These are phyloP conservation scores for Cepaea hortensis DNA, from an alignment of 2,888 invertebrate genomes.

Conservation along the genomic window DNA sequence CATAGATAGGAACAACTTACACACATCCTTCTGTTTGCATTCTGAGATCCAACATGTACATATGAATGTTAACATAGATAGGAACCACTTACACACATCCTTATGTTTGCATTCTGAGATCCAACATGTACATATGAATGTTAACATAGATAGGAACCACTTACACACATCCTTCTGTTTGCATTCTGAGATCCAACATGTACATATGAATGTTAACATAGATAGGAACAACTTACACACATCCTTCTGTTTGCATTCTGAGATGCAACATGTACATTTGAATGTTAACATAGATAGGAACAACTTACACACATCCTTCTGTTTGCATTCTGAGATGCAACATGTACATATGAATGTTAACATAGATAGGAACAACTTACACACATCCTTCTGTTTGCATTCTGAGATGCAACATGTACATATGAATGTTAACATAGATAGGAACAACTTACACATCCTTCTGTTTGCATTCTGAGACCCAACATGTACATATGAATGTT, in stretches of 20 bases:
- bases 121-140: neutral
- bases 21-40: neutral
- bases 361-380: slow-evolving; percentile 2
- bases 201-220: neutral
- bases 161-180: neutral
- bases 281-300: neutral
- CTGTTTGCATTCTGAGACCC: neutral
- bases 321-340: neutral
- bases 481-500: neutral
- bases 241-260: neutral
- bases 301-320: neutral
- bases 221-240: neutral
- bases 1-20: slow-evolving; percentile 2
- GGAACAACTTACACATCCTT: neutral
- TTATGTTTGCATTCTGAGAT: neutral
- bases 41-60: neutral
- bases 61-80: neutral
- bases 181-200: neutral
- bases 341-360: neutral
- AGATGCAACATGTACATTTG: neutral
- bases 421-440: neutral
- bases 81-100: neutral
- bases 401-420: neutral
- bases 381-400: neutral
- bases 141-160: neutral